A percentile compares a stretch with the other conserved stretches of the same genome.
Evolutionary conservation across 1,140 invertebrate genomes (phyloP).

Genomic region (Hydropsyche tenuis): DNA sequence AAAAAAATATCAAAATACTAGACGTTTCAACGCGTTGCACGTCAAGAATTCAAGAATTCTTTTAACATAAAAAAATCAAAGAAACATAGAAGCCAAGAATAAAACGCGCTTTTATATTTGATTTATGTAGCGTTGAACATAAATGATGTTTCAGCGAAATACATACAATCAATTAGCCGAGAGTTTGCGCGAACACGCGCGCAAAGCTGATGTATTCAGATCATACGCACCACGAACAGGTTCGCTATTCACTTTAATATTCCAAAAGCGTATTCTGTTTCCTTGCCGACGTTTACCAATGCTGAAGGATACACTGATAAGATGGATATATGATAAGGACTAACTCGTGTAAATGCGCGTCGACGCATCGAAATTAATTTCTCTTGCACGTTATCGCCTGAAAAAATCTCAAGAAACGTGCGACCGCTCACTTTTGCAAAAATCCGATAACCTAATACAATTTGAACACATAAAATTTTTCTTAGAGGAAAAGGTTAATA

Average conservation of each 20-base stretch:
- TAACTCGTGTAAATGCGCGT: background rate
- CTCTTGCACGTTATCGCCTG: background rate
- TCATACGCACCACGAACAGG: conserved; percentile 36
- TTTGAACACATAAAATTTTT: too few species aligned
- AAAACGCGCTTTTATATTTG: too few species aligned
- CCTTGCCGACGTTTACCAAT: conserved; percentile 29
- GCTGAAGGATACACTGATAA: conserved; percentile 25
- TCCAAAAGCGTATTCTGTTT: conserved; percentile 28
- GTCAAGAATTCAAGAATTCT: too few species aligned
- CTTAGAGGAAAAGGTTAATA: too few species aligned
- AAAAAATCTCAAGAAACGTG: background rate
- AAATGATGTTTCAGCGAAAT: too few species aligned
- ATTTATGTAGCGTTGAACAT: too few species aligned
- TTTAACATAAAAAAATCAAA: too few species aligned
- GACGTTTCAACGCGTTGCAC: too few species aligned
- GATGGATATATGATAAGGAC: conserved; percentile 20
- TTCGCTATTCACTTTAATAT: conserved; percentile 38
- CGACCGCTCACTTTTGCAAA: too few species aligned
- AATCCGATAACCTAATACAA: too few species aligned
- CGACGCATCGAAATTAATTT: conserved; percentile 2
- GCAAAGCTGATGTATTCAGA: conserved; percentile 34
- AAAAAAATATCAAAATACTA: too few species aligned
- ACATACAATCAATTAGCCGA: background rate
- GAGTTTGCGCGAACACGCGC: conserved; percentile 1
- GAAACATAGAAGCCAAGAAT: too few species aligned